These are phyloP conservation scores for Cossypha caffra DNA, from an alignment of 2,797 vertebrate genomes.

Conservation along the genomic window DNA sequence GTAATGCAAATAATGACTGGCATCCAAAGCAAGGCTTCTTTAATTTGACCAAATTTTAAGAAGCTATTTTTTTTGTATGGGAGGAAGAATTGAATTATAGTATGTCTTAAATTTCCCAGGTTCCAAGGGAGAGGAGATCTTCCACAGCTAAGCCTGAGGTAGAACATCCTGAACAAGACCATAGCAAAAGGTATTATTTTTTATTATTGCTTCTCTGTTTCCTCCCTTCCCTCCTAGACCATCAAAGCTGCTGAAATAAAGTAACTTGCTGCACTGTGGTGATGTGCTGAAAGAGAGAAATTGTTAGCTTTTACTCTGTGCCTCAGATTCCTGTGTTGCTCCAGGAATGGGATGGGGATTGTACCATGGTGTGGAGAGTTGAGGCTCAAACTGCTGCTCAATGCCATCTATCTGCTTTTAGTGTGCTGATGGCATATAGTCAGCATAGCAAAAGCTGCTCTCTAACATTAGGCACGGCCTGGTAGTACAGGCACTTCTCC, in stretches of 20 bases:
- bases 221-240: neutral
- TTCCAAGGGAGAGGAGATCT: conserved; percentile 93
- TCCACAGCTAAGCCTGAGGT: conserved; percentile 87
- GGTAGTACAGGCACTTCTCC: neutral
- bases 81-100: neutral
- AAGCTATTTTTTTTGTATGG: neutral
- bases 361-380: neutral
- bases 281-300: neutral
- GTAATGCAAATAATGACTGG: neutral
- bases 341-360: neutral
- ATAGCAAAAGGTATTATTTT: conserved; percentile 90
- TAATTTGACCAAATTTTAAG: neutral
- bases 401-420: neutral
- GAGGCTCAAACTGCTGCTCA: neutral
- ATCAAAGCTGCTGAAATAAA: neutral
- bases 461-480: neutral
- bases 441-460: neutral
- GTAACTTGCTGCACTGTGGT: neutral
- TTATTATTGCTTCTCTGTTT: neutral
- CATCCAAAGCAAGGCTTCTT: neutral
- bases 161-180: conserved; percentile 91
- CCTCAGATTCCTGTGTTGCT: neutral
- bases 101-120: conserved; percentile 76
- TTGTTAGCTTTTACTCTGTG: neutral
- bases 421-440: neutral